Conservation (phyloP, 2,888 invertebrate genomes). For the Himalopsyche anomala region DNA sequence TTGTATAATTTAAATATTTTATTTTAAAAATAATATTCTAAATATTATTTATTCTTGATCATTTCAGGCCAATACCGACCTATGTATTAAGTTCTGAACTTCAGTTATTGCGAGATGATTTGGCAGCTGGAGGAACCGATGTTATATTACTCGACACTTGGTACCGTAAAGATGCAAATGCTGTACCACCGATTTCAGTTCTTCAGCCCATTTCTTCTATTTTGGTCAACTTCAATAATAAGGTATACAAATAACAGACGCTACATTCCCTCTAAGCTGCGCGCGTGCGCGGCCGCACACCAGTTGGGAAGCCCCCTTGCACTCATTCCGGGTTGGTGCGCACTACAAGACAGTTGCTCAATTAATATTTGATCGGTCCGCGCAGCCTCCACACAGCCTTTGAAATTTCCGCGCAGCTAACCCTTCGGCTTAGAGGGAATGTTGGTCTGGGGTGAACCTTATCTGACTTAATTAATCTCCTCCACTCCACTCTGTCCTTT, state of each 20-base stretch:
- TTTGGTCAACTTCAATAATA: slow-evolving; percentile 97
- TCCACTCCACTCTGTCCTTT: too few relatives aligned
- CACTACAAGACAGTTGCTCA: too few relatives aligned
- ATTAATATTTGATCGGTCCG: too few relatives aligned
- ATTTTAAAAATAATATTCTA: not conserved
- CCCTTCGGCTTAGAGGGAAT: too few relatives aligned
- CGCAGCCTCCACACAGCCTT: too few relatives aligned
- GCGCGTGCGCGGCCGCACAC: too few relatives aligned
- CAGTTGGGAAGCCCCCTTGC: too few relatives aligned
- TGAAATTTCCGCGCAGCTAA: too few relatives aligned
- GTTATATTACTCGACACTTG: slow-evolving; percentile 91
- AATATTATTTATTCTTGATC: not conserved
- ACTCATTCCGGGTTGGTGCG: too few relatives aligned
- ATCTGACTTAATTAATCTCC: too few relatives aligned
- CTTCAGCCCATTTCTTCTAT: slow-evolving; percentile 98
- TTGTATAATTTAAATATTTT: not conserved
- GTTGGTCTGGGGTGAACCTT: too few relatives aligned
- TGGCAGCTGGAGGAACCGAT: slow-evolving; percentile 89
- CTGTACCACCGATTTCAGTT: slow-evolving; percentile 95
- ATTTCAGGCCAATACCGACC: slow-evolving; percentile 91
- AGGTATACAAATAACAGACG: slow-evolving; percentile 77
- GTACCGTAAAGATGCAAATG: slow-evolving; percentile 97
- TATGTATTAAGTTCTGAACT: slow-evolving; percentile 95
- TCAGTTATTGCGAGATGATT: slow-evolving; percentile 89
- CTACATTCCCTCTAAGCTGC: too few relatives aligned